Evolutionary conservation across 2,888 invertebrate species (phyloP).

Genomic region (Poecilus cupreus): DNA sequence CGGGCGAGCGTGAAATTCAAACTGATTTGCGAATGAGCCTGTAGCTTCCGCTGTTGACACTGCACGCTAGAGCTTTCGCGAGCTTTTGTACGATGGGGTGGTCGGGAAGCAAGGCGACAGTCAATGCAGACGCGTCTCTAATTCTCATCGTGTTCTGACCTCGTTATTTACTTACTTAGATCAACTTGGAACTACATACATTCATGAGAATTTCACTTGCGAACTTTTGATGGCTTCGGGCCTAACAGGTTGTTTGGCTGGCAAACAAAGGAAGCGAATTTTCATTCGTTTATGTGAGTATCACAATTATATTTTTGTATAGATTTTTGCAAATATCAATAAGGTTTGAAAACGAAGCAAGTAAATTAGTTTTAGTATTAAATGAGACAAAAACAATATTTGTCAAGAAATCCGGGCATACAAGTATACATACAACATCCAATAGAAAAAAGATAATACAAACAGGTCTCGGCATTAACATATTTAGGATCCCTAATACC

Average conservation of each 20-base stretch:
- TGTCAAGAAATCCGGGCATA: too few relatives aligned
- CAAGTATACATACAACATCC: too few relatives aligned
- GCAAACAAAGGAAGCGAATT: neutral
- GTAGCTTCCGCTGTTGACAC: slow-evolving; percentile 19
- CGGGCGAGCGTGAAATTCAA: slow-evolving; percentile 42
- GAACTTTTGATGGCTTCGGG: neutral
- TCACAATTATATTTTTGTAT: too few relatives aligned
- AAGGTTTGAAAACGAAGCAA: too few relatives aligned
- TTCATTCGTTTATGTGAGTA: too few relatives aligned
- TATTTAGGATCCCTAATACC: too few relatives aligned
- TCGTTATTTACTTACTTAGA: slow-evolving; percentile 42
- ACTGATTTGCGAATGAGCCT: slow-evolving; percentile 41
- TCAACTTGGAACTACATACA: slow-evolving; percentile 1
- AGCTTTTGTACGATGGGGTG: neutral
- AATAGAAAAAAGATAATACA: too few relatives aligned
- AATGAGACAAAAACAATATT: too few relatives aligned
- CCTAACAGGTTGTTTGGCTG: neutral
- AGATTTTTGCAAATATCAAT: too few relatives aligned
- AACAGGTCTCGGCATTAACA: too few relatives aligned
- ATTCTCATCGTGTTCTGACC: slow-evolving; percentile 38
- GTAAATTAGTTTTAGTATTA: too few relatives aligned
- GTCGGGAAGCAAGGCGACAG: neutral
- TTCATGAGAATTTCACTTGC: neutral
- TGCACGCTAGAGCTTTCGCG: neutral
- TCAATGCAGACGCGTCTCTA: slow-evolving; percentile 10